Evolutionary conservation across 2,888 invertebrate genomes (phyloP).

Genomic region (Drosophila falleni): DNA sequence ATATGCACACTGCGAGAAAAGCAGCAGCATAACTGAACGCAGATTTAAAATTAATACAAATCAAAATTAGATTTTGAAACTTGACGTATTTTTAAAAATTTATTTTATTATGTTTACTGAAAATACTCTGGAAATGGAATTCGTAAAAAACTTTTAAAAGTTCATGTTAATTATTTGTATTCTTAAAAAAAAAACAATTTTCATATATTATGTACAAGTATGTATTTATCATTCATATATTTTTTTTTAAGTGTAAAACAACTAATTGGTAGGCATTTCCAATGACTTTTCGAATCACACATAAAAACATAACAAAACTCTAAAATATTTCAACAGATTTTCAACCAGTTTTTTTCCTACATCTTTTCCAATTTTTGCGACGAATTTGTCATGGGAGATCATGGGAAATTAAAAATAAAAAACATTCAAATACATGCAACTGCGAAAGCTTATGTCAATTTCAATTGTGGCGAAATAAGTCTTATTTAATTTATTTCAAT

Average conservation of each 20-base stretch:
- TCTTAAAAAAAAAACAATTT: neutral
- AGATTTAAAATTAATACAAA: neutral
- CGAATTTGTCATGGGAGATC: neutral
- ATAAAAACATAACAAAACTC: slow-evolving; percentile 13
- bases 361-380: slow-evolving; percentile 28
- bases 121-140: no score
- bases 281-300: slow-evolving; percentile 28
- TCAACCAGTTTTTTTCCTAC: slow-evolving; percentile 39
- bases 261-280: slow-evolving; percentile 44
- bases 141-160: no score
- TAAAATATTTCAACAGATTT: slow-evolving; percentile 32
- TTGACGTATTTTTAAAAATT: no score
- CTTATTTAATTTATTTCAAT: slow-evolving; percentile 23
- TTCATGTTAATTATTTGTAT: no score
- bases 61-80: no score
- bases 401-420: slow-evolving; percentile 5
- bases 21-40: neutral
- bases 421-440: neutral
- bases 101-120: no score
- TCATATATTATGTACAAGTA: no score
- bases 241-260: slow-evolving; percentile 6
- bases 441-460: slow-evolving; percentile 3
- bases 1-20: slow-evolving; percentile 16
- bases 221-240: neutral
- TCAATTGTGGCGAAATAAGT: slow-evolving; percentile 8